A percentile compares a stretch with the other conserved stretches of the same genome.
Conservation (phyloP, 2,888 invertebrate genomes). For the Hydraecia micacea region DNA sequence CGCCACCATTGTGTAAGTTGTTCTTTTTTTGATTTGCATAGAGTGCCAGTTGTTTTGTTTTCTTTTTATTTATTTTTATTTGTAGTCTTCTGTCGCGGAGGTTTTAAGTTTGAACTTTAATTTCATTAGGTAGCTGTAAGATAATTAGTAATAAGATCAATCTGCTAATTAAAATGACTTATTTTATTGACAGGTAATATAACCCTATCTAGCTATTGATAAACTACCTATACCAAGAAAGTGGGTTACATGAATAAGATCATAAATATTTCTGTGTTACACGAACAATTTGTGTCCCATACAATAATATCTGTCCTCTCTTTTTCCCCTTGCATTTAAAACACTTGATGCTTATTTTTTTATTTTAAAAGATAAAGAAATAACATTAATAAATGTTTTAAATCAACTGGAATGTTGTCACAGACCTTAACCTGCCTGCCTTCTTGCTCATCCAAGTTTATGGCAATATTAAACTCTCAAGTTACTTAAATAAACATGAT, state of each 20-base stretch:
- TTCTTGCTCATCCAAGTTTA: slow-evolving; percentile 29
- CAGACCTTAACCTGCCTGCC: slow-evolving; percentile 28
- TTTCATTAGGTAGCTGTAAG: slow-evolving; percentile 23
- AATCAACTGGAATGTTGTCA: slow-evolving; percentile 26
- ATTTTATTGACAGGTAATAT: background rate
- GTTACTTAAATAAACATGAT: slow-evolving; percentile 18
- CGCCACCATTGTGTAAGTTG: slow-evolving; percentile 87
- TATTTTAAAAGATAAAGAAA: background rate
- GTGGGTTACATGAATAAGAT: background rate
- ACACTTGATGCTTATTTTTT: background rate
- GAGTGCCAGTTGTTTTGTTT: slow-evolving; percentile 39
- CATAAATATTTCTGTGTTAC: background rate
- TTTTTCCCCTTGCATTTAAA: background rate
- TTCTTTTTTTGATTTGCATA: slow-evolving; percentile 54
- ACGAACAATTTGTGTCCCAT: background rate
- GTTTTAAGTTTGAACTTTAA: slow-evolving; percentile 20
- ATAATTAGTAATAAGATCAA: slow-evolving; percentile 23
- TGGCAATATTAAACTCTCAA: slow-evolving; percentile 42
- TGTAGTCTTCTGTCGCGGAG: slow-evolving; percentile 13
- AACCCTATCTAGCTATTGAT: background rate
- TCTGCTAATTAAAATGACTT: slow-evolving; percentile 8
- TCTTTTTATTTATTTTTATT: slow-evolving; percentile 5
- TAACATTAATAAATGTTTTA: slow-evolving; percentile 11
- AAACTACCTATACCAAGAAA: background rate
- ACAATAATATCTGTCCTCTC: background rate